phyloP scores from a whole-genome alignment of 2,113 vertebrate genomes.

The Oxyura jamaicensis region DNA sequence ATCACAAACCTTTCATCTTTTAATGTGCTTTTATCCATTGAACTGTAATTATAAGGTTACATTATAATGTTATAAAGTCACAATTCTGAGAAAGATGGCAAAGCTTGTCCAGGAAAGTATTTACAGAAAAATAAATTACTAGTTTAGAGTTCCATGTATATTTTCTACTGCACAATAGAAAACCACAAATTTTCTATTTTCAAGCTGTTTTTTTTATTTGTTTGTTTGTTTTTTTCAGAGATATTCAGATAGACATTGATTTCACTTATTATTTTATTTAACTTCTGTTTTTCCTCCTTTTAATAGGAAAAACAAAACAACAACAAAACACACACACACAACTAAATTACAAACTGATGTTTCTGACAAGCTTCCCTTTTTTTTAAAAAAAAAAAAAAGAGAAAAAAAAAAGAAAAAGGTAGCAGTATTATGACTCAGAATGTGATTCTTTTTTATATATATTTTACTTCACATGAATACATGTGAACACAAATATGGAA shows the following conservation, averaged over 20 bases:
- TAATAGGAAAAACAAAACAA: accelerated
- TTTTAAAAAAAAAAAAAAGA: background rate
- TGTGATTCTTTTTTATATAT: background rate
- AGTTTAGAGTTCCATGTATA: accelerated
- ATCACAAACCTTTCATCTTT: accelerated
- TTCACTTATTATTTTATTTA: background rate
- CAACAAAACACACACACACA: background rate
- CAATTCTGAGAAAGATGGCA: accelerated
- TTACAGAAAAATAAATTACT: background rate
- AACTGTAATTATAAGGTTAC: background rate
- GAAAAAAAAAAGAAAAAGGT: background rate
- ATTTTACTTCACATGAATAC: background rate
- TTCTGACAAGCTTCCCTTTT: background rate
- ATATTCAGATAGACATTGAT: background rate
- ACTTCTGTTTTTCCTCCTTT: background rate
- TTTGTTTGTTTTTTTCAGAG: background rate
- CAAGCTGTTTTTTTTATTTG: accelerated
- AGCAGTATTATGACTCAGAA: background rate
- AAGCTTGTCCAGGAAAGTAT: background rate
- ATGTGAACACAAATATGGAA: background rate
- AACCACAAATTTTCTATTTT: accelerated
- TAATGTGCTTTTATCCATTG: accelerated
- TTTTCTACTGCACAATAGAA: background rate
- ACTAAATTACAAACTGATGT: background rate
- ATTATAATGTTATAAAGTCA: background rate